These are phyloP conservation scores for Pungitius pungitius DNA, from an alignment of 2,113 vertebrate genomes.

Conservation along the genomic window DNA sequence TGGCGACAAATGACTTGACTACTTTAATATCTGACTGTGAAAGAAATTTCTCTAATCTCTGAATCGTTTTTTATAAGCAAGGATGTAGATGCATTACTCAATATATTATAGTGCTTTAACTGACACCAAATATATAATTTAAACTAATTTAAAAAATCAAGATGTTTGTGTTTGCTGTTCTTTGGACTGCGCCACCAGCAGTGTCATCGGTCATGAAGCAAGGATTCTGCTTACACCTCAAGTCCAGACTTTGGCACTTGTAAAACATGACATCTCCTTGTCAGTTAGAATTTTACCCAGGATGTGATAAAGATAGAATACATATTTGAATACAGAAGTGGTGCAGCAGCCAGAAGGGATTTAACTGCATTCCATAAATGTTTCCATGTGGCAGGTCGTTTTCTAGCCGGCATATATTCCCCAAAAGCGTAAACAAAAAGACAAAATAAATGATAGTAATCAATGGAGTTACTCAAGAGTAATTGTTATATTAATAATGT, in stretches of 20 bases:
- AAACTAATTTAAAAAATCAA: too few species aligned
- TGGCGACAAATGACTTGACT: neutral
- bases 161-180: neutral
- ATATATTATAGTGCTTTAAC: neutral
- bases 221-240: neutral
- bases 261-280: neutral
- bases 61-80: neutral
- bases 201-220: neutral
- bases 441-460: neutral
- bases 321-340: neutral
- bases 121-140: too few species aligned
- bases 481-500: neutral
- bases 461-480: neutral
- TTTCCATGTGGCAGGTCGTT: neutral
- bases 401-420: neutral
- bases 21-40: neutral
- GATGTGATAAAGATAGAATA: neutral
- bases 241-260: neutral
- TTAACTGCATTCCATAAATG: constrained; percentile 14
- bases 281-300: neutral
- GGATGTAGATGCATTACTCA: neutral
- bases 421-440: neutral
- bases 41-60: too few species aligned
- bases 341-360: neutral
- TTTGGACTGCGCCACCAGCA: neutral